Conservation (phyloP, 2,888 invertebrate genomes). For the Acronicta leporina region DNA sequence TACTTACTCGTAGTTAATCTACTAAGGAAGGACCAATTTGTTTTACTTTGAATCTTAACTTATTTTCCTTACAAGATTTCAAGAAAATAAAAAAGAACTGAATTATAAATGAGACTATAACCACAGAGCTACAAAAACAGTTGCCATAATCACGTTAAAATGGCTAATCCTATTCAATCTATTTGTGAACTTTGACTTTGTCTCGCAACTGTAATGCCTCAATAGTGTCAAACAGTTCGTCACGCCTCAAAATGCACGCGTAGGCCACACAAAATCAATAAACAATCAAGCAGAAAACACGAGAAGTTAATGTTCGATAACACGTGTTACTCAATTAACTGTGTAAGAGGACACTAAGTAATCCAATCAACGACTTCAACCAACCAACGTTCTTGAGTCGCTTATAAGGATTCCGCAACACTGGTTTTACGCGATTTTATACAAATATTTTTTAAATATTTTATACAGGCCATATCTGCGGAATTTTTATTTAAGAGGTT, state of each 20-base stretch:
- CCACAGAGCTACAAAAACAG: conserved; percentile 3
- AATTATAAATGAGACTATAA: too few relatives aligned
- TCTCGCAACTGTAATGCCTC: background rate
- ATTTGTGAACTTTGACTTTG: conserved; percentile 1
- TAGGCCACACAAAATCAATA: conserved; percentile 27
- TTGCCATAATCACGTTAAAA: background rate
- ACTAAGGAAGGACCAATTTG: too few relatives aligned
- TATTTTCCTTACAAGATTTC: too few relatives aligned
- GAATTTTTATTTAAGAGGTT: background rate
- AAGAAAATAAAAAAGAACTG: too few relatives aligned
- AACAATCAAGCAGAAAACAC: conserved; percentile 18
- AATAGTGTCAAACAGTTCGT: conserved; percentile 11
- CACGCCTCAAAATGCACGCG: conserved; percentile 27
- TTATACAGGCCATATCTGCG: background rate
- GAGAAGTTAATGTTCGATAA: conserved; percentile 20
- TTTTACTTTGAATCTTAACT: too few relatives aligned
- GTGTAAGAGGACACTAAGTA: conserved; percentile 62
- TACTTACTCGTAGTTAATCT: background rate
- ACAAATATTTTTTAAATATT: conserved; percentile 4
- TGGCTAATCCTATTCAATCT: conserved; percentile 1
- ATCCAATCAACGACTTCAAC: conserved; percentile 76
- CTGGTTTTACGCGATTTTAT: conserved; percentile 61
- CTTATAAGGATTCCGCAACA: conserved; percentile 73
- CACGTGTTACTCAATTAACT: conserved; percentile 51
- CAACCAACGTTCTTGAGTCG: conserved; percentile 68